A percentile compares a stretch with the other conserved stretches of the same genome.
These are phyloP conservation scores for Rynchops niger DNA, from an alignment of 2,113 vertebrate species.

Conservation along the genomic window DNA sequence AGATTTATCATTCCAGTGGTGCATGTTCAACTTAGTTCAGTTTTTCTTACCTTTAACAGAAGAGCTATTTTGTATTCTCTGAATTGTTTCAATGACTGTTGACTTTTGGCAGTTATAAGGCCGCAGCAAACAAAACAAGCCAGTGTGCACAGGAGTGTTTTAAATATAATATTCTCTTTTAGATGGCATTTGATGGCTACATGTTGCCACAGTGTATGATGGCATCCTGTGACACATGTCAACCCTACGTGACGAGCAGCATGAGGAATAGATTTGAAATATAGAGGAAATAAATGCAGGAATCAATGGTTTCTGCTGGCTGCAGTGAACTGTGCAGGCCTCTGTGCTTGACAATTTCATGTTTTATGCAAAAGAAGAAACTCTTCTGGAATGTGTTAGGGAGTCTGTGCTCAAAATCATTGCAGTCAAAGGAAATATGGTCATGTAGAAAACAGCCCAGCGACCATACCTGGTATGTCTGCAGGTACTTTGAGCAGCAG, in stretches of 20 bases:
- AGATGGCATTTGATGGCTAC: constrained; percentile 31
- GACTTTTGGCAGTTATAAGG: background rate
- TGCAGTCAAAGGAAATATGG: background rate
- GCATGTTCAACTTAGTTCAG: background rate
- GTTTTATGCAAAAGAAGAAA: constrained; percentile 71
- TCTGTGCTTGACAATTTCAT: constrained; percentile 20
- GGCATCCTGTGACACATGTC: constrained; percentile 68
- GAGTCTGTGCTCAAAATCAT: background rate
- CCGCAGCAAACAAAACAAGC: constrained; percentile 2
- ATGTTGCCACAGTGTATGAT: background rate
- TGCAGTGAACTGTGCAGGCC: constrained; percentile 51
- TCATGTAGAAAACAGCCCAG: background rate
- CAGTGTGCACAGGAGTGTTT: background rate
- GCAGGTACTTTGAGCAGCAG: background rate
- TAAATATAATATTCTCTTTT: constrained; percentile 5
- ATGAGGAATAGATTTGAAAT: constrained; percentile 51
- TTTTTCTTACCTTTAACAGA: background rate
- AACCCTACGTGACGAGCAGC: constrained; percentile 52
- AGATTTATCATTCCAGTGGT: background rate
- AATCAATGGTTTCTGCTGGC: constrained; percentile 61
- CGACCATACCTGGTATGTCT: background rate
- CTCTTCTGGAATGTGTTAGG: background rate
- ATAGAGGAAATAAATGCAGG: constrained; percentile 62
- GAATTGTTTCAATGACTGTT: background rate
- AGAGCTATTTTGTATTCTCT: constrained; percentile 25